Conservation (phyloP, 92 coral and sea anemone species). For the Bergia sp. region DNA sequence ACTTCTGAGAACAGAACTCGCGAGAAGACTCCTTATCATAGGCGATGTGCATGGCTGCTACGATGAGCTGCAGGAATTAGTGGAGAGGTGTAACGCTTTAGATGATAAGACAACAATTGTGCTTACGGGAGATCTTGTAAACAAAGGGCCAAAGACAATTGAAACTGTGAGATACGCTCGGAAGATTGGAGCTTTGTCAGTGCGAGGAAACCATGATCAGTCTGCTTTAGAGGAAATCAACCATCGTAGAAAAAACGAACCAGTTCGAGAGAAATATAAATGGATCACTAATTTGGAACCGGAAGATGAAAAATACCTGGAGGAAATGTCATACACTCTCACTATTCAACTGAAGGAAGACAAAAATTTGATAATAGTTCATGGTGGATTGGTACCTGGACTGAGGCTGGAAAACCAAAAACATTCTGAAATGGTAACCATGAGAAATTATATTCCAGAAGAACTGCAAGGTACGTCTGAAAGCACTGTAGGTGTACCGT, state of each 20-base stretch:
- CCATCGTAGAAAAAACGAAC: slow-evolving; percentile 50
- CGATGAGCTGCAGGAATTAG: slow-evolving; percentile 67
- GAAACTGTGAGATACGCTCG: slow-evolving; percentile 68
- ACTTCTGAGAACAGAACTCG: neutral
- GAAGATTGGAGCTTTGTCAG: slow-evolving; percentile 66
- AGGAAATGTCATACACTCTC: slow-evolving; percentile 69
- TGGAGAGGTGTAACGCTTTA: slow-evolving; percentile 46
- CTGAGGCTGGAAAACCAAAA: slow-evolving; percentile 61
- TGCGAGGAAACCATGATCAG: slow-evolving; percentile 83
- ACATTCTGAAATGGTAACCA: slow-evolving; percentile 67
- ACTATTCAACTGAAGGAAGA: slow-evolving; percentile 67
- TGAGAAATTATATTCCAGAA: slow-evolving; percentile 74
- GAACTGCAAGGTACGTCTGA: slow-evolving; percentile 51
- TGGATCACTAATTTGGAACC: slow-evolving; percentile 55
- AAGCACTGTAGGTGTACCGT: slow-evolving; percentile 63
- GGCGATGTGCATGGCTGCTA: slow-evolving; percentile 84
- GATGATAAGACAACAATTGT: slow-evolving; percentile 47
- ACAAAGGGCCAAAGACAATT: slow-evolving; percentile 74
- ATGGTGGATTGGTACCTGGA: slow-evolving; percentile 80
- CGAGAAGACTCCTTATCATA: slow-evolving; percentile 50
- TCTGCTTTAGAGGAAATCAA: slow-evolving; percentile 56
- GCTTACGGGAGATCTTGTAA: slow-evolving; percentile 73
- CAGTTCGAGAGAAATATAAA: slow-evolving; percentile 59
- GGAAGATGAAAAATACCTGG: slow-evolving; percentile 66
- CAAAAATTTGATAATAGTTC: slow-evolving; percentile 57